Evolutionary conservation across 2,797 vertebrate species (phyloP), one percentile per base, ranked within the genome.

Genomic region (Hoplostethus atlanticus): DNA sequence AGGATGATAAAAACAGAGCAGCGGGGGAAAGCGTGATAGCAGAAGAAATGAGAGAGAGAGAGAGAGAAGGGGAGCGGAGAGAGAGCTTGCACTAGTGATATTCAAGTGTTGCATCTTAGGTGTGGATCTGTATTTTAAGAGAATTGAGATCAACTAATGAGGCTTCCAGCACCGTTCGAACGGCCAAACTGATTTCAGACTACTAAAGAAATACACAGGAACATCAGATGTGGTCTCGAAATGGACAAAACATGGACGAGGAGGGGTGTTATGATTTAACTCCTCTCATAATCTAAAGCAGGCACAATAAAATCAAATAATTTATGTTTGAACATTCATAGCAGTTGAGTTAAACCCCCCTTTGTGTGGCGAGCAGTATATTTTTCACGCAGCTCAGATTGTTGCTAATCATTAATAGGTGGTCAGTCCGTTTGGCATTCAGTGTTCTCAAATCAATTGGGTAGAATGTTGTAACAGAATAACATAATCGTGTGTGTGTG

Each of bases 361-460:
- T 83, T 79, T 77, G 77, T 83, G 79, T 72, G 59, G 71, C 76
- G 62, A 68, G 55, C 73, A 13, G 61, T 6, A 16, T 21, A 53
- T 77, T 78, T 77, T 77, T 74, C 51, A 63, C 40, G 16, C 76
- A 17, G 78, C 76, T 50, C 16, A 4, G 56, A 71, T 66, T 69
- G 76, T 76, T 79, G 84, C 80, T 89, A 83, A 91, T 90, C 87
- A 89, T 87, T 87, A 88, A 83, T 86, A 75, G 83, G 71, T 83
- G 83, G 73, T 81, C 84, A 62, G 79, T 80, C 78, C 59, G 71
- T 91, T 91, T 88, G 79, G 80, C 78, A 79, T 81, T 88, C 82
- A 71, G 62, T 80, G 69, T 89, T 80, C 82, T 87, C 87, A 79
- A 90, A 92, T 93, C 90, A 91, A 88, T 91, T 69, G 79, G 67